phyloP scores from a whole-genome alignment of 2,888 invertebrate genomes.

The Matsumyia berberina region DNA sequence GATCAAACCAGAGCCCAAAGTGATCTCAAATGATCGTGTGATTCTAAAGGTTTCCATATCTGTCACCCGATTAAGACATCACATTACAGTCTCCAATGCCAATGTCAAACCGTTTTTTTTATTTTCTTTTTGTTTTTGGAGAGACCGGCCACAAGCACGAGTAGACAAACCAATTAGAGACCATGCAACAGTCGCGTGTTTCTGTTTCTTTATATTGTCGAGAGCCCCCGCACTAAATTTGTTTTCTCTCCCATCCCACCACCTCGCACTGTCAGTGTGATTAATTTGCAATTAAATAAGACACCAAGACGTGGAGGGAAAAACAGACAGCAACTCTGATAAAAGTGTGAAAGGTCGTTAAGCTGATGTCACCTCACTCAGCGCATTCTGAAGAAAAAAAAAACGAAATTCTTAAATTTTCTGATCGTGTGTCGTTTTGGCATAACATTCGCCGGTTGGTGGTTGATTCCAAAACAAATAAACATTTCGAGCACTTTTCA shows the following conservation, averaged over 20 bases:
- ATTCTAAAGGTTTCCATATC: slow-evolving; percentile 35
- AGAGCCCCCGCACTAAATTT: slow-evolving; percentile 53
- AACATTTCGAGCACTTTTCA: not conserved
- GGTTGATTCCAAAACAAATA: not conserved
- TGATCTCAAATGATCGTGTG: slow-evolving; percentile 48
- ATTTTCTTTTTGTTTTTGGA: slow-evolving; percentile 31
- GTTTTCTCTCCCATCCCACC: slow-evolving; percentile 49
- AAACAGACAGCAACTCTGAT: slow-evolving; percentile 37
- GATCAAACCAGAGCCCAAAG: slow-evolving; percentile 42
- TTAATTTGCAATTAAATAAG: slow-evolving; percentile 71
- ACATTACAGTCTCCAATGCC: slow-evolving; percentile 46
- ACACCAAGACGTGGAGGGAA: slow-evolving; percentile 35
- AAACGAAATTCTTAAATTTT: not conserved
- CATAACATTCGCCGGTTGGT: not conserved
- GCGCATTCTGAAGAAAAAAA: slow-evolving; percentile 4
- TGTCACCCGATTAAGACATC: slow-evolving; percentile 60
- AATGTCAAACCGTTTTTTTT: slow-evolving; percentile 47
- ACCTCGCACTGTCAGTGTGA: slow-evolving; percentile 63
- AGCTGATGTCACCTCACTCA: slow-evolving; percentile 56
- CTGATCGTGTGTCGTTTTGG: slow-evolving; percentile 27
- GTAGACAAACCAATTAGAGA: slow-evolving; percentile 63
- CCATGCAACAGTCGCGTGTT: slow-evolving; percentile 69
- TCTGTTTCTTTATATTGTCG: slow-evolving; percentile 30
- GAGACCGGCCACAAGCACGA: slow-evolving; percentile 36
- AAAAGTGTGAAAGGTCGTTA: slow-evolving; percentile 52